Evolutionary conservation across 2,113 vertebrate genomes (phyloP).

Genomic region (mouse (Mus musculus)): DNA sequence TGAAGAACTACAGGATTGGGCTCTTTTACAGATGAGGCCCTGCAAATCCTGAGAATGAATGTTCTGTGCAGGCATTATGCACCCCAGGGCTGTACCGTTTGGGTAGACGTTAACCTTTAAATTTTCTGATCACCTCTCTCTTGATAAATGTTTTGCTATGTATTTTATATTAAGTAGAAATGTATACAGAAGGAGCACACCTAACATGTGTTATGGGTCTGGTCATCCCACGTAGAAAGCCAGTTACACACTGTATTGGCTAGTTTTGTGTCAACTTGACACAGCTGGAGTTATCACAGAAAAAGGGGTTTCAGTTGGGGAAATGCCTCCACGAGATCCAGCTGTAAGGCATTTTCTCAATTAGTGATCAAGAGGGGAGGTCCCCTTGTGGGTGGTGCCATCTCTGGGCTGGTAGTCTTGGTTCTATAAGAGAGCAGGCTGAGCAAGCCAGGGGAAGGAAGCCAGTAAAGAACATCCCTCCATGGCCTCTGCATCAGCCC

Average conservation of each 20-base stretch:
- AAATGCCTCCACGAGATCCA: too few species aligned
- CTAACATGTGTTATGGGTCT: background rate
- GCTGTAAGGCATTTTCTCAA: too few species aligned
- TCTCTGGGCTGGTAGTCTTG: too few species aligned
- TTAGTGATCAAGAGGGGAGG: too few species aligned
- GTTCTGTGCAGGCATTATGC: background rate
- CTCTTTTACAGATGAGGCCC: background rate
- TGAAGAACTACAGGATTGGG: background rate
- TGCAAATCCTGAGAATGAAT: background rate
- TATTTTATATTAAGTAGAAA: background rate
- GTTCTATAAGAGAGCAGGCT: too few species aligned
- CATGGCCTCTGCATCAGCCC: too few species aligned
- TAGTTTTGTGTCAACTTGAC: too few species aligned
- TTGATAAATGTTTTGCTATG: background rate
- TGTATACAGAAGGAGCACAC: background rate
- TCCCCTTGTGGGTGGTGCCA: too few species aligned
- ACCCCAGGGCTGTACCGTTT: background rate
- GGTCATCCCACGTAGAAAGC: background rate
- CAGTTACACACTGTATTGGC: background rate
- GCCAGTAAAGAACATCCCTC: too few species aligned
- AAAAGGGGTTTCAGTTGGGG: too few species aligned
- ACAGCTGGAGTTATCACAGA: too few species aligned
- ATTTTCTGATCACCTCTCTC: background rate
- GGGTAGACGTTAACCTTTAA: background rate
- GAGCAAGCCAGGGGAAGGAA: too few species aligned